Percentiles rank a stretch among this genome's conserved stretches.
These are phyloP conservation scores for Gnathonemus echidnorhynchus DNA, from an alignment of 2,113 vertebrate genomes.

Conservation along the genomic window DNA sequence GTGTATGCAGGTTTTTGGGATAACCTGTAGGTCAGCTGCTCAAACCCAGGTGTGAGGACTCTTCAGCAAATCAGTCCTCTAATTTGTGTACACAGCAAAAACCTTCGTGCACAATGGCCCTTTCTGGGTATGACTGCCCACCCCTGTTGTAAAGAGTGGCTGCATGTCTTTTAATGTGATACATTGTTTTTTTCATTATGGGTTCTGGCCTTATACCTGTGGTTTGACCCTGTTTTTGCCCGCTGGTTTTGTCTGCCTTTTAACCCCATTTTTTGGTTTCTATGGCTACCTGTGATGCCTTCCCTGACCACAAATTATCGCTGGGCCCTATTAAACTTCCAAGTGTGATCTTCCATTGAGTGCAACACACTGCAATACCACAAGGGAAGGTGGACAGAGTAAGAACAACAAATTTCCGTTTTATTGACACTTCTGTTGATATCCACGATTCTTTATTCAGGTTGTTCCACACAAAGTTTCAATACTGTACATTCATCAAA, in stretches of 20 bases:
- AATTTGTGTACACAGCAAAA: no score
- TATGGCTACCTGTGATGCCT: background rate
- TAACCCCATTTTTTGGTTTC: background rate
- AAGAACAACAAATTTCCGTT: slow-evolving; percentile 29
- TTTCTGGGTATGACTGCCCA: no score
- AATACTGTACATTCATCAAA: slow-evolving; percentile 42
- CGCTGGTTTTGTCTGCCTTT: background rate
- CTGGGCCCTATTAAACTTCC: background rate
- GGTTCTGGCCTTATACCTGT: no score
- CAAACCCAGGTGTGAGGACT: no score
- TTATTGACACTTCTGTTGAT: slow-evolving; percentile 41
- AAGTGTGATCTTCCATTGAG: background rate
- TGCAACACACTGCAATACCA: background rate
- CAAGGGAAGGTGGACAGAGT: background rate
- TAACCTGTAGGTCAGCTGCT: no score
- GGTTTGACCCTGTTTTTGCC: no score
- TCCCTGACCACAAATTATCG: background rate
- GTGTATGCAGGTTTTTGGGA: no score
- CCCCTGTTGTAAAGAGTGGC: no score
- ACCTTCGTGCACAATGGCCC: no score
- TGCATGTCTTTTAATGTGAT: no score
- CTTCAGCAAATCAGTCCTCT: no score
- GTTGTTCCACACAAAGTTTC: slow-evolving; percentile 27
- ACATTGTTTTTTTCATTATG: no score
- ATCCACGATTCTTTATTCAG: slow-evolving; percentile 25